Percentiles rank a stretch among this genome's conserved stretches.
phyloP scores from a whole-genome alignment of 35 echinoderm and acorn worm species.

The Acanthaster planci region DNA sequence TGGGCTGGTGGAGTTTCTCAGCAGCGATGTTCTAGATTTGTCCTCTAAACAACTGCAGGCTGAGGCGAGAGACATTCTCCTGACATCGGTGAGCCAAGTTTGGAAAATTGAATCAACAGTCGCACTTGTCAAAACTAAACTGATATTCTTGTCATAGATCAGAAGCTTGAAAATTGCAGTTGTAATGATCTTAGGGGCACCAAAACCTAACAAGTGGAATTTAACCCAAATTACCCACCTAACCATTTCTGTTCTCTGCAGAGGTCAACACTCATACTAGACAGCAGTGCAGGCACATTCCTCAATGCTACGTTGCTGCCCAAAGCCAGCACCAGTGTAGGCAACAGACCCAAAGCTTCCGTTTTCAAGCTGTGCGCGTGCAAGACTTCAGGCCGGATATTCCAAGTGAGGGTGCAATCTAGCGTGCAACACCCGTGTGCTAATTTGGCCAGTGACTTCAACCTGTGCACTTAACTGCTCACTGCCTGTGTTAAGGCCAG shows the following conservation, averaged over 20 bases:
- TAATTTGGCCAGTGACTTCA: constrained; percentile 1
- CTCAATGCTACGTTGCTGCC: not conserved
- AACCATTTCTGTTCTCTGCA: not conserved
- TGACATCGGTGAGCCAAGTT: not conserved
- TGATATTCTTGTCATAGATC: no score
- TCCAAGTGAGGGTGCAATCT: constrained; percentile 35
- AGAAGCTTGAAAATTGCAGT: no score
- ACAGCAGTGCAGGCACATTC: not conserved
- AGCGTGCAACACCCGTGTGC: constrained; percentile 44
- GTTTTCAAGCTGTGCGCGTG: constrained; percentile 54
- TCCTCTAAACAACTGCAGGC: not conserved
- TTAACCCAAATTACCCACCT: no score
- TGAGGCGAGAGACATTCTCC: not conserved
- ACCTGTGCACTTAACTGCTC: not conserved
- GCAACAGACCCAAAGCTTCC: constrained; percentile 8
- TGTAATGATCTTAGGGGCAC: no score
- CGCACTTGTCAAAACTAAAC: not conserved
- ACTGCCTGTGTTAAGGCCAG: no score
- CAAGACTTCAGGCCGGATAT: constrained; percentile 31
- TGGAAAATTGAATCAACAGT: not conserved
- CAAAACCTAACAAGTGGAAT: no score
- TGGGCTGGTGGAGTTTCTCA: not conserved
- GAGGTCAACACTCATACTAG: constrained; percentile 1
- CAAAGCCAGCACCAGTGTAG: not conserved
- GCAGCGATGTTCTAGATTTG: not conserved